A percentile compares a stretch with the other conserved stretches of the same genome.
Conservation (phyloP, 2,113 vertebrate species). For the Chaenocephalus aceratus region DNA sequence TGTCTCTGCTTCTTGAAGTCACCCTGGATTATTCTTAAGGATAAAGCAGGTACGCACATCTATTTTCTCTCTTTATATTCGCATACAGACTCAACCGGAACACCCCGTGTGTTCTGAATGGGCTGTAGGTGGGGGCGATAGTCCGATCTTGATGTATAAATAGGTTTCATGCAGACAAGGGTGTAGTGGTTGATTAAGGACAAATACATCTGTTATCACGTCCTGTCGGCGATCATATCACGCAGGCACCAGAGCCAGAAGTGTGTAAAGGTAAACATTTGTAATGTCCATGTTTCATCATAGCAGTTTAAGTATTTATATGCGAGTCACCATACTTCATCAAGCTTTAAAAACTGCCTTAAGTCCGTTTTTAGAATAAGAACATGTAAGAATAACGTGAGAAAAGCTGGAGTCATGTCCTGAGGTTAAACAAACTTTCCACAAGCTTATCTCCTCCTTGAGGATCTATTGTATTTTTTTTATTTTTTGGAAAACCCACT, state of each 20-base stretch:
- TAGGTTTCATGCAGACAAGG: constrained; percentile 58
- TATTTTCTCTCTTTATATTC: constrained; percentile 21
- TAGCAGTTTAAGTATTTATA: neutral
- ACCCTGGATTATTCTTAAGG: constrained; percentile 74
- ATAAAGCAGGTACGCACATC: constrained; percentile 76
- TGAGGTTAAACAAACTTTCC: constrained; percentile 63
- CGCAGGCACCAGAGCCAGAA: neutral
- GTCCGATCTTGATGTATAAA: constrained; percentile 72
- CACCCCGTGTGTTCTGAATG: constrained; percentile 24
- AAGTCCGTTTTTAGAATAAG: constrained; percentile 7
- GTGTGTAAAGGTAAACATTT: neutral
- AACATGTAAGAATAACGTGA: neutral
- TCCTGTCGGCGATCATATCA: neutral
- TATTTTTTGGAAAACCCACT: constrained; percentile 1
- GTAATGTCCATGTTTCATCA: constrained; percentile 1
- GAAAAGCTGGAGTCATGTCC: neutral
- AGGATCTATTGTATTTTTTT: neutral
- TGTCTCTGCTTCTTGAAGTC: constrained; percentile 80
- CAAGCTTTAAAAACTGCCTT: neutral
- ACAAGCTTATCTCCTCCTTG: constrained; percentile 42
- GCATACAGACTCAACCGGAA: neutral
- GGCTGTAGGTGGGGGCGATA: constrained; percentile 50
- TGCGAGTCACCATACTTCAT: neutral
- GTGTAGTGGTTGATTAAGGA: constrained; percentile 27
- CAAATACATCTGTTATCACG: constrained; percentile 1